These are phyloP conservation scores for Accipiter cooperii DNA, from an alignment of 2,113 vertebrate species.

Conservation along the genomic window DNA sequence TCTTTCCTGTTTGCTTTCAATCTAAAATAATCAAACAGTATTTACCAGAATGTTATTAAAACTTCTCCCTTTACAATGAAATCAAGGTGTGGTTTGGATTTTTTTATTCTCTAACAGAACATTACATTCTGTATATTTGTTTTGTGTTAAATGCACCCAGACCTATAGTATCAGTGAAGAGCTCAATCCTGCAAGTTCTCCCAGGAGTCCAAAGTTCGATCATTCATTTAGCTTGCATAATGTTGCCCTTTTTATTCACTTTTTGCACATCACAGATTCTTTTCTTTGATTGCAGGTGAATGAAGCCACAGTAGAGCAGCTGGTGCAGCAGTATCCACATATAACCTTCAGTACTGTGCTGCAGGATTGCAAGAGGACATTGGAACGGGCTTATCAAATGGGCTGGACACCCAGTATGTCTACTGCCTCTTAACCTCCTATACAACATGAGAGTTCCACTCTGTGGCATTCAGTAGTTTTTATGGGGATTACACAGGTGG, in stretches of 20 bases:
- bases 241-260: background rate
- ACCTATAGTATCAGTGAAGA: background rate
- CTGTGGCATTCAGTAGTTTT: constrained; percentile 12
- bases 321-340: constrained; percentile 95
- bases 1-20: background rate
- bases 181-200: background rate
- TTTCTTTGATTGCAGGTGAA: constrained; percentile 82
- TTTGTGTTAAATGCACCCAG: background rate
- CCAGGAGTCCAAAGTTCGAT: background rate
- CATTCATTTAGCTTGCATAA: background rate
- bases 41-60: background rate
- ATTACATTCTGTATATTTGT: background rate
- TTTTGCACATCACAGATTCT: background rate
- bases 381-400: constrained; percentile 98
- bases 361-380: constrained; percentile 98
- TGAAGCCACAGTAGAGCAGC: constrained; percentile 92
- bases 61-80: background rate
- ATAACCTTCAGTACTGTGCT: constrained; percentile 99
- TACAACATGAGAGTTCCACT: background rate
- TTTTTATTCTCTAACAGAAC: background rate
- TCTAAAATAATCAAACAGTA: background rate
- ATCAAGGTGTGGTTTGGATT: background rate
- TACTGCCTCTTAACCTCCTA: constrained; percentile 78
- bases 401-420: constrained; percentile 96
- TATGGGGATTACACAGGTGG: constrained; percentile 33